phyloP scores from a whole-genome alignment of 2,113 vertebrate genomes.

The Coreoperca whiteheadi region DNA sequence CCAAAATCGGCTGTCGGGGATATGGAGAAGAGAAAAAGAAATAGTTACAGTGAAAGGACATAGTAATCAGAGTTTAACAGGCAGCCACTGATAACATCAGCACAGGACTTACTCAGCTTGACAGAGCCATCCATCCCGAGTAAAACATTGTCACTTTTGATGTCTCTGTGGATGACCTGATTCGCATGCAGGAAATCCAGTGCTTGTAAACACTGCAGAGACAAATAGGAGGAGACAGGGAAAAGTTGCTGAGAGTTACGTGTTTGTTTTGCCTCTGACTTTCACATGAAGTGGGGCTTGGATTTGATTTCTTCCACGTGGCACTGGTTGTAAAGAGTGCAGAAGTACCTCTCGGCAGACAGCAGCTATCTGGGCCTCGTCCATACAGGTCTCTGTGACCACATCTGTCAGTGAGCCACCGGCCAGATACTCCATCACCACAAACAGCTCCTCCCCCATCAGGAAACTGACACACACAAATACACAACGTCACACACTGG shows the following conservation, averaged over 20 bases:
- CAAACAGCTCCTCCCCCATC: constrained; percentile 96
- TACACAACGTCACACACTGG: neutral
- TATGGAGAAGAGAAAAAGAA: neutral
- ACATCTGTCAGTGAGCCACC: constrained; percentile 98
- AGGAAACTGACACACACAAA: constrained; percentile 87
- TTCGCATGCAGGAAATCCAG: constrained; percentile 98
- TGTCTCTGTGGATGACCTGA: constrained; percentile 99
- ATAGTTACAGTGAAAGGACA: neutral
- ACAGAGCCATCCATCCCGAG: constrained; percentile 99
- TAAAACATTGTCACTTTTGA: constrained; percentile 98
- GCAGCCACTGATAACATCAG: neutral
- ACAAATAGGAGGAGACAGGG: neutral
- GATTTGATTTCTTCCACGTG: neutral
- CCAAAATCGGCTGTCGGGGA: constrained; percentile 93
- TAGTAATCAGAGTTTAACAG: neutral
- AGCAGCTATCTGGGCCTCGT: constrained; percentile 98
- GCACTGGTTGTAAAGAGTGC: neutral
- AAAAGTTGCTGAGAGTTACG: neutral
- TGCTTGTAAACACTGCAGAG: constrained; percentile 93
- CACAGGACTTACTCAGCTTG: constrained; percentile 93
- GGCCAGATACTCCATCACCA: constrained; percentile 99
- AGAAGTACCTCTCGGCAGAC: constrained; percentile 95
- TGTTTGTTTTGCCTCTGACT: neutral
- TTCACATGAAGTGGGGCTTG: neutral
- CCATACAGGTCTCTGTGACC: constrained; percentile 99